Conservation (phyloP, 2,888 invertebrate species). For the Alviniconcha strummeri region DNA sequence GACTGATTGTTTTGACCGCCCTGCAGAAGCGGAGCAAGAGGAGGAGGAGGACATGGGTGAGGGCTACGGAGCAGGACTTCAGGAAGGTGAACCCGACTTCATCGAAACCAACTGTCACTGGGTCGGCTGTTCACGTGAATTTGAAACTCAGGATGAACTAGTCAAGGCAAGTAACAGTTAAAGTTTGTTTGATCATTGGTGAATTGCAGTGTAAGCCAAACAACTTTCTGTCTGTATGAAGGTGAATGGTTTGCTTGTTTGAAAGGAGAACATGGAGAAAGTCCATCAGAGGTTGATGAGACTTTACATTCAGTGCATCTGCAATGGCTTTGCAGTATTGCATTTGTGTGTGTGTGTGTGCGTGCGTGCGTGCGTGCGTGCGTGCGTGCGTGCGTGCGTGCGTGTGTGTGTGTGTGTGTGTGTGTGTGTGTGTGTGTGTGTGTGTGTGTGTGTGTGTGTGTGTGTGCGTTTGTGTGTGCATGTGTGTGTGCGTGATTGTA, state of each 20-base stretch:
- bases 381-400: no score
- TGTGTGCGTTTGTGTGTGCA: background rate
- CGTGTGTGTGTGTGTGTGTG: background rate
- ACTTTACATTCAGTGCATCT: no score
- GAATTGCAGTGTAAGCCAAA: no score
- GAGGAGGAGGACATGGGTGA: constrained; percentile 55
- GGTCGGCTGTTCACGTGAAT: constrained; percentile 93
- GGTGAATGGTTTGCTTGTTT: no score
- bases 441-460: background rate
- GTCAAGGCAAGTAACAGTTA: constrained; percentile 82
- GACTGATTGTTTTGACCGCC: no score
- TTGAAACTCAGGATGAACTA: constrained; percentile 92
- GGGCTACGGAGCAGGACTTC: constrained; percentile 54
- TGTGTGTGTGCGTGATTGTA: background rate
- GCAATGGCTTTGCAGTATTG: background rate
- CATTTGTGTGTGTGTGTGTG: no score
- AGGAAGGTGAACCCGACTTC: constrained; percentile 81
- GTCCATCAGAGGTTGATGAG: no score
- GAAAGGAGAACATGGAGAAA: no score
- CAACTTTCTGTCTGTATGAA: no score
- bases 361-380: no score
- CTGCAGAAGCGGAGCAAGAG: constrained; percentile 40
- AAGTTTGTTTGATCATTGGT: constrained; percentile 15
- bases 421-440: background rate
- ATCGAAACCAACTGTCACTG: constrained; percentile 98